Evolutionary conservation across 2,888 invertebrate species (phyloP), one percentile per base, ranked within the genome.

Genomic region (Athalia circularis): DNA sequence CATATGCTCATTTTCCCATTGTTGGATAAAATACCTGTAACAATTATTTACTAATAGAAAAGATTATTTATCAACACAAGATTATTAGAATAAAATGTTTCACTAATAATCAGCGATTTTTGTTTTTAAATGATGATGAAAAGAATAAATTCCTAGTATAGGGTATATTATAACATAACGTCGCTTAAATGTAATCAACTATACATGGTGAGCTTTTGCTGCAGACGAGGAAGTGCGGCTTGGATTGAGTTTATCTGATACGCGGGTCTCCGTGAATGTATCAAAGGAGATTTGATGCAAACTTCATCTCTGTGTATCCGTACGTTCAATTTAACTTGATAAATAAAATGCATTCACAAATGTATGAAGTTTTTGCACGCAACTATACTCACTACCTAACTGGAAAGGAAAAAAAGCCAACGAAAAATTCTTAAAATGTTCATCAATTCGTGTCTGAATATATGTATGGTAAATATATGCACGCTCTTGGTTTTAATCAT

Each of bases 161-260:
- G 29, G 29, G 29, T 29, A 29, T 29, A 29, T 29, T 2, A 29
- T 29, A 29, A 29, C 80, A 82, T 75, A 65, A 74, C 80, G 80
- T 29, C 29, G 80, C 80, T 80, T 84, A 82, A 79, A 81, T 83
- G 83, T 81, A 86, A 85, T 86, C 85, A 85, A 82, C 81, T 29
- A 29, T 29, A 29, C 29, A 29, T 29, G 29, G 29, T 29, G 29
- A 29, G 29, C 29, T 29, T 29, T 29, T 29, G 76, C 74, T 48
- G 77, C 79, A 65, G 75, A 80, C 79, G 82, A 81, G 83, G 84
- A 84, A 84, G 82, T 84, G 80, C 79, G 80, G 68, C 72, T 83
- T 80, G 77, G 79, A 80, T 77, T 78, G 80, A 80, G 79, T 75
- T 82, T 77, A 82, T 82, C 81, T 80, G 81, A 82, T 82, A 64